A percentile compares a stretch with the other conserved stretches of the same genome.
These are phyloP conservation scores for Megalops atlanticus DNA, from an alignment of 2,113 vertebrate genomes.

Conservation along the genomic window DNA sequence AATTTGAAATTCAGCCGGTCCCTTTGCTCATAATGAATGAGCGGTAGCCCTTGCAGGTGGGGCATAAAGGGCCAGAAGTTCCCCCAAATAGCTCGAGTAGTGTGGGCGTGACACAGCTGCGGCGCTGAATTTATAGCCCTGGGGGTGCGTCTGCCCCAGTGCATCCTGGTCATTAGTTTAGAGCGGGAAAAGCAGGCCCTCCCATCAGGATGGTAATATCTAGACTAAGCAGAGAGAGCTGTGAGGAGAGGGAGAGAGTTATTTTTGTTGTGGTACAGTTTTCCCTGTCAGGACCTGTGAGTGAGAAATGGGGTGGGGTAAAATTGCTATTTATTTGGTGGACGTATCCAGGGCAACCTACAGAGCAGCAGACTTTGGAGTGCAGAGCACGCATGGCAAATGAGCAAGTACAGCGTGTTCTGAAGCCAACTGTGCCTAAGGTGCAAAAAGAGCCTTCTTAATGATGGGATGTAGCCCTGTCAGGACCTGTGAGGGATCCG, in stretches of 20 bases:
- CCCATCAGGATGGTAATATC: conserved; percentile 18
- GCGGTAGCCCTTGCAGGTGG: conserved; percentile 15
- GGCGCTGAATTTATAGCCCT: conserved; percentile 33
- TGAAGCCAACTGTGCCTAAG: not conserved
- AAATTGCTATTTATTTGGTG: not conserved
- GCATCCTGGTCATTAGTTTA: conserved; percentile 40
- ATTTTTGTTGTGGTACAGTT: not conserved
- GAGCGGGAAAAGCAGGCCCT: conserved; percentile 14
- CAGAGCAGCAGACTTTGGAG: not conserved
- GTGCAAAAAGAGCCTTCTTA: not conserved
- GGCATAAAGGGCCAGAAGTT: not conserved
- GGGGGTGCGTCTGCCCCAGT: conserved; percentile 9
- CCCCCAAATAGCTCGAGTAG: conserved; percentile 6
- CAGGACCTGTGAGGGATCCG: too few species aligned
- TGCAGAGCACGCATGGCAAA: not conserved
- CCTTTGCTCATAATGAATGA: conserved; percentile 15
- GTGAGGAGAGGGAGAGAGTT: not conserved
- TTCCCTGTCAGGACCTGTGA: not conserved
- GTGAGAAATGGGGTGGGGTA: not conserved
- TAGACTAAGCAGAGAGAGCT: not conserved
- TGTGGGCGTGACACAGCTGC: not conserved
- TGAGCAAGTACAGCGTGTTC: not conserved
- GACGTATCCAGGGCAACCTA: not conserved
- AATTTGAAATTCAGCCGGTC: not conserved
- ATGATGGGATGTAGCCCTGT: too few species aligned